Conservation (phyloP, 1,140 invertebrate species). For the Limonius californicus region DNA sequence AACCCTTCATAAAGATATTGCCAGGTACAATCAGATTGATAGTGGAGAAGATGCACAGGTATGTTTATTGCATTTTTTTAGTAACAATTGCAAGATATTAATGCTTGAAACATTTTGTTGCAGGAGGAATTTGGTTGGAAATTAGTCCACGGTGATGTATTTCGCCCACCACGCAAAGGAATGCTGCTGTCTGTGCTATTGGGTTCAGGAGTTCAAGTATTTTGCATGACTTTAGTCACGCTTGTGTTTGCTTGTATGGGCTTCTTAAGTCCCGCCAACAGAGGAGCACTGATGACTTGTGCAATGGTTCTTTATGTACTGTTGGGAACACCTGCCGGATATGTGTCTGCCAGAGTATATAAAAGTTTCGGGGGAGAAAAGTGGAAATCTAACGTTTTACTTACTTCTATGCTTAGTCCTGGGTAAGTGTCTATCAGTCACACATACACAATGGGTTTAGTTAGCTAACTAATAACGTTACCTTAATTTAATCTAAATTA, state of each 20-base stretch:
- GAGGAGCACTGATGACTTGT: constrained; percentile 97
- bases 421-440: constrained; percentile 69
- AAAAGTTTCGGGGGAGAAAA: constrained; percentile 97
- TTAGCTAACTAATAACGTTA: too few species aligned
- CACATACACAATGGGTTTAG: too few species aligned
- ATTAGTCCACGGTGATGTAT: constrained; percentile 93
- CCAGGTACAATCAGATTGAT: constrained; percentile 96
- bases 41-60: constrained; percentile 90
- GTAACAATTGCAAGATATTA: background rate
- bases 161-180: constrained; percentile 91
- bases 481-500: too few species aligned
- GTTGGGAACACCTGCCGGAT: constrained; percentile 92
- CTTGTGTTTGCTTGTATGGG: constrained; percentile 95
- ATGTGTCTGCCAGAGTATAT: constrained; percentile 93
- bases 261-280: constrained; percentile 96
- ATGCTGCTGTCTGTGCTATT: constrained; percentile 94
- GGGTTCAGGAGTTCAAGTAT: constrained; percentile 92
- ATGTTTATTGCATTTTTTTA: constrained; percentile 21
- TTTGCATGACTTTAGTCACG: constrained; percentile 72
- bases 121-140: constrained; percentile 99
- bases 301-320: constrained; percentile 93
- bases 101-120: too few species aligned
- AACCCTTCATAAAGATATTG: constrained; percentile 97
- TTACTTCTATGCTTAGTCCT: constrained; percentile 93
- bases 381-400: constrained; percentile 96